A percentile compares a stretch with the other conserved stretches of the same genome.
phyloP scores from a whole-genome alignment of 2,888 invertebrate species.

The Apeira syringaria region DNA sequence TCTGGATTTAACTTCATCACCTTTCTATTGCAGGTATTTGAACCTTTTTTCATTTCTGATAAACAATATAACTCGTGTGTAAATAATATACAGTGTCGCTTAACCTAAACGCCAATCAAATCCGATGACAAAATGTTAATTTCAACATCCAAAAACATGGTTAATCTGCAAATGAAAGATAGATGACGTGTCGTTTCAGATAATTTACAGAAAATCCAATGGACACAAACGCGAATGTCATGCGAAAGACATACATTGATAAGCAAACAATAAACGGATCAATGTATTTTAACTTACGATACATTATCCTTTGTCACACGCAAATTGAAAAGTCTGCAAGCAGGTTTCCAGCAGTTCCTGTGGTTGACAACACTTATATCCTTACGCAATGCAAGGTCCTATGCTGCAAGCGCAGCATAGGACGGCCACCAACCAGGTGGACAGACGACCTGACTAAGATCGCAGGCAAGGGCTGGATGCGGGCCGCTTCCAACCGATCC shows the following conservation, averaged over 20 bases:
- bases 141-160: constrained; percentile 1
- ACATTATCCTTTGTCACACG: constrained; percentile 9
- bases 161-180: constrained; percentile 2
- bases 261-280: constrained; percentile 2
- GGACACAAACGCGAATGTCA: not conserved
- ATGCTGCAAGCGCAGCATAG: too few relatives aligned
- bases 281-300: constrained; percentile 15
- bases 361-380: constrained; percentile 9
- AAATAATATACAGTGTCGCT: constrained; percentile 6
- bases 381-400: constrained; percentile 13
- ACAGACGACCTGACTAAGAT: too few relatives aligned
- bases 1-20: too few relatives aligned
- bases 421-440: too few relatives aligned
- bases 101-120: not conserved
- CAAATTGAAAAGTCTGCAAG: constrained; percentile 13
- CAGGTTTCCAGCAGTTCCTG: constrained; percentile 17
- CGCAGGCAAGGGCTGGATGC: too few relatives aligned
- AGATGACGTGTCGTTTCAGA: not conserved
- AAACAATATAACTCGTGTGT: too few relatives aligned
- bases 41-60: too few relatives aligned
- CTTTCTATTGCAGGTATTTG: too few relatives aligned
- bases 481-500: too few relatives aligned
- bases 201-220: not conserved
- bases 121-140: too few relatives aligned
- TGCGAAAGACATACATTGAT: not conserved